Percentiles rank a stretch among this genome's conserved stretches.
These are phyloP conservation scores for Ips nitidus DNA, from an alignment of 1,140 invertebrate genomes.

Conservation along the genomic window DNA sequence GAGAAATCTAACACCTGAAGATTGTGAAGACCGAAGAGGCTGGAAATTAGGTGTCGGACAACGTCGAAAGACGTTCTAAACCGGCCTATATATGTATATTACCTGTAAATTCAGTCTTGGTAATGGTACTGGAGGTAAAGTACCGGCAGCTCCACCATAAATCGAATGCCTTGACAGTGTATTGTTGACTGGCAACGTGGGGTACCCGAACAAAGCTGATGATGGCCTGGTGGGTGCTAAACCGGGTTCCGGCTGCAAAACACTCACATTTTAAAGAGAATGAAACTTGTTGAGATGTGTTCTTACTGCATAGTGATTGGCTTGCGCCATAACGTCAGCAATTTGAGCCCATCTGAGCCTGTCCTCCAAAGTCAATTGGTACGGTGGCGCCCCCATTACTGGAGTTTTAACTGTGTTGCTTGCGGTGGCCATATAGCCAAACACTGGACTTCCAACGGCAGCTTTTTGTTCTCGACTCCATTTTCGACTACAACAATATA, in stretches of 20 bases:
- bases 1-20: too few relatives aligned
- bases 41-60: too few relatives aligned
- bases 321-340: slow-evolving; percentile 78
- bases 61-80: too few relatives aligned
- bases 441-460: slow-evolving; percentile 74
- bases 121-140: slow-evolving; percentile 70
- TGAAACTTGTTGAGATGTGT: too few relatives aligned
- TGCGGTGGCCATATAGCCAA: slow-evolving; percentile 72
- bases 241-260: slow-evolving; percentile 64
- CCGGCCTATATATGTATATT: too few relatives aligned
- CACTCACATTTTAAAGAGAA: not conserved
- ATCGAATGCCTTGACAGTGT: slow-evolving; percentile 54
- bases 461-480: slow-evolving; percentile 87
- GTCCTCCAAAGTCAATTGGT: slow-evolving; percentile 72
- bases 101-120: slow-evolving; percentile 61
- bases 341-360: slow-evolving; percentile 82
- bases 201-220: slow-evolving; percentile 80
- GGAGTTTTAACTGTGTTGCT: slow-evolving; percentile 71
- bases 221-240: slow-evolving; percentile 69
- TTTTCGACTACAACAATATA: slow-evolving; percentile 63
- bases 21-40: too few relatives aligned
- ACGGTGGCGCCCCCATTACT: slow-evolving; percentile 63
- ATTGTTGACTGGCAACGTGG: slow-evolving; percentile 53
- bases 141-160: slow-evolving; percentile 54
- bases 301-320: slow-evolving; percentile 79